Evolutionary conservation across 2,888 invertebrate species (phyloP).

Genomic region (Blomia tropicalis): DNA sequence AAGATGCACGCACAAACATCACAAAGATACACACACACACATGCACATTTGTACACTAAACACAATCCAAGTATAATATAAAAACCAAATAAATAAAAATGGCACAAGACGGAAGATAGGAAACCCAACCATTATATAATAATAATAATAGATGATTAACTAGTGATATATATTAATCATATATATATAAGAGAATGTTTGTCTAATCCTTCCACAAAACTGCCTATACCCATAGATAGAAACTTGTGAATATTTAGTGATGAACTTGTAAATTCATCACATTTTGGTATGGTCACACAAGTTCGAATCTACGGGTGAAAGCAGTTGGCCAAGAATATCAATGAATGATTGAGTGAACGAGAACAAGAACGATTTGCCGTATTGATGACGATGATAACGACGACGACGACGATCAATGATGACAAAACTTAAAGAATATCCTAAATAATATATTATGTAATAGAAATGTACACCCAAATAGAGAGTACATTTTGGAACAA

Average conservation of each 20-base stretch:
- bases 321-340: slow-evolving; percentile 18
- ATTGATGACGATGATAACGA: background rate
- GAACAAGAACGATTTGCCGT: background rate
- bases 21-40: background rate
- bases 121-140: background rate
- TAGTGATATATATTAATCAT: background rate
- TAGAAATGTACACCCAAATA: too few relatives aligned
- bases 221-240: slow-evolving; percentile 20
- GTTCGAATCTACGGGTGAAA: slow-evolving; percentile 20
- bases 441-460: too few relatives aligned
- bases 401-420: background rate
- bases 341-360: too few relatives aligned
- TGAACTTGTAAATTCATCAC: background rate
- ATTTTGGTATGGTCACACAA: background rate
- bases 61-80: background rate
- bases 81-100: background rate
- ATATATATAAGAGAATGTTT: background rate
- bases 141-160: background rate
- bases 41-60: background rate
- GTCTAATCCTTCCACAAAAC: slow-evolving; percentile 15
- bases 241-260: slow-evolving; percentile 2
- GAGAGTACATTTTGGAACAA: too few relatives aligned
- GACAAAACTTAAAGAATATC: background rate
- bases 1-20: background rate
- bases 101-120: slow-evolving; percentile 4